These are phyloP conservation scores for Plagodis dolabraria DNA, from an alignment of 2,888 invertebrate species.

Conservation along the genomic window DNA sequence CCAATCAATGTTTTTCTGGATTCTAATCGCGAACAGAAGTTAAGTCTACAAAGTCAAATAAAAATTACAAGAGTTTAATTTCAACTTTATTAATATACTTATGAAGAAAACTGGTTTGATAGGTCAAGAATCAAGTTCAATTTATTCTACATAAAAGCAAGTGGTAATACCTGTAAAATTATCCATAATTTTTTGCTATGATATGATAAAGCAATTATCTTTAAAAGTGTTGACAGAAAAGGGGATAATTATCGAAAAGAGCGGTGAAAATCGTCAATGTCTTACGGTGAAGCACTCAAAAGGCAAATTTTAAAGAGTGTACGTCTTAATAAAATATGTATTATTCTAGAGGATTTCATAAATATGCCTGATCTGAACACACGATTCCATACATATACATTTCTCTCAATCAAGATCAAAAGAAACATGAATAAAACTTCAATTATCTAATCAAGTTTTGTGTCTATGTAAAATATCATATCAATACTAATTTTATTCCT, in stretches of 20 bases:
- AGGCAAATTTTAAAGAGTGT: constrained; percentile 39
- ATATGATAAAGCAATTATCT: constrained; percentile 43
- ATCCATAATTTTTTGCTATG: constrained; percentile 58
- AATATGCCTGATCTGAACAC: no score
- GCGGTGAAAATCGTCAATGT: constrained; percentile 66
- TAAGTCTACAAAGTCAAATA: constrained; percentile 6
- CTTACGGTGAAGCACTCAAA: constrained; percentile 42
- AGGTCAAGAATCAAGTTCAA: constrained; percentile 15
- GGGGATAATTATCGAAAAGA: constrained; percentile 73
- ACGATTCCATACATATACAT: no score
- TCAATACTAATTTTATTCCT: no score
- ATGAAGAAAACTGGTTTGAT: constrained; percentile 15
- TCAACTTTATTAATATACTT: constrained; percentile 23
- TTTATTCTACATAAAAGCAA: constrained; percentile 47
- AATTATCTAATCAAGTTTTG: no score
- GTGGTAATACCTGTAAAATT: constrained; percentile 46
- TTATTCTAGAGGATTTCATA: no score
- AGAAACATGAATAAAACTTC: no score
- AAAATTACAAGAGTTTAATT: constrained; percentile 10
- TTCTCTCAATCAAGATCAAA: no score
- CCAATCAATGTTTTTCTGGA: background rate
- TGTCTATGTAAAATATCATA: no score
- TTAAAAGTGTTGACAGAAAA: constrained; percentile 68
- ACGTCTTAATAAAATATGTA: no score
- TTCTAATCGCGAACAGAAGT: no score